phyloP scores from a whole-genome alignment of 1,140 invertebrate genomes.

The Palaemon carinicauda region DNA sequence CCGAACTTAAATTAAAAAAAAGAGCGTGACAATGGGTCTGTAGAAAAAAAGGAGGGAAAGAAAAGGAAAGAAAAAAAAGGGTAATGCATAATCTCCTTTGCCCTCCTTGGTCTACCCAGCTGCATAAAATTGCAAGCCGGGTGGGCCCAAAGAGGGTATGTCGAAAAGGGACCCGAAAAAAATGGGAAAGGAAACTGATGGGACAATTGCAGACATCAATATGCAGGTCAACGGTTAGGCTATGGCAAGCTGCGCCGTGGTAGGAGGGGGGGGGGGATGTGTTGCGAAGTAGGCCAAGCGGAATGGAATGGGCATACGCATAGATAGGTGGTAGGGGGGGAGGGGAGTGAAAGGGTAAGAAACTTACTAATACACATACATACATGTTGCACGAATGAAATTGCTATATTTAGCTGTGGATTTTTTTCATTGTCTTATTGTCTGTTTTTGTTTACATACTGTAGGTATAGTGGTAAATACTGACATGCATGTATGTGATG shows the following conservation, averaged over 20 bases:
- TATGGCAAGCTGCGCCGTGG: neutral
- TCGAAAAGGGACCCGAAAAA: constrained; percentile 20
- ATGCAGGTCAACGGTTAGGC: constrained; percentile 42
- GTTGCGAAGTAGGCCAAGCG: neutral
- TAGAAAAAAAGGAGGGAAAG: neutral
- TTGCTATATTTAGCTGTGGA: too few species aligned
- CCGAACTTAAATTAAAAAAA: constrained; percentile 9
- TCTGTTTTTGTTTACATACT: too few species aligned
- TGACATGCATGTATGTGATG: neutral
- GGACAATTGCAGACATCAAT: constrained; percentile 55
- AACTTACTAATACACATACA: neutral
- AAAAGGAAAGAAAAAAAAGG: neutral
- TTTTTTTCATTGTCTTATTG: too few species aligned
- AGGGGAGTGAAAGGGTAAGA: neutral
- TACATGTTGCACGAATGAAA: too few species aligned
- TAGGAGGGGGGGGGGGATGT: too few species aligned
- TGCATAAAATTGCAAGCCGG: constrained; percentile 51
- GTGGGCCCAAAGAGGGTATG: constrained; percentile 2
- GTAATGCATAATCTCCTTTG: constrained; percentile 20
- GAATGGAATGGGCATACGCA: neutral
- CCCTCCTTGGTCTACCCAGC: neutral
- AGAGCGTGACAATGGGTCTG: neutral
- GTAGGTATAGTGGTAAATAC: neutral
- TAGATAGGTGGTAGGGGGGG: neutral
- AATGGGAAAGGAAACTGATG: constrained; percentile 12